Evolutionary conservation across 2,113 vertebrate genomes (phyloP).

Genomic region (Chloebia gouldiae): DNA sequence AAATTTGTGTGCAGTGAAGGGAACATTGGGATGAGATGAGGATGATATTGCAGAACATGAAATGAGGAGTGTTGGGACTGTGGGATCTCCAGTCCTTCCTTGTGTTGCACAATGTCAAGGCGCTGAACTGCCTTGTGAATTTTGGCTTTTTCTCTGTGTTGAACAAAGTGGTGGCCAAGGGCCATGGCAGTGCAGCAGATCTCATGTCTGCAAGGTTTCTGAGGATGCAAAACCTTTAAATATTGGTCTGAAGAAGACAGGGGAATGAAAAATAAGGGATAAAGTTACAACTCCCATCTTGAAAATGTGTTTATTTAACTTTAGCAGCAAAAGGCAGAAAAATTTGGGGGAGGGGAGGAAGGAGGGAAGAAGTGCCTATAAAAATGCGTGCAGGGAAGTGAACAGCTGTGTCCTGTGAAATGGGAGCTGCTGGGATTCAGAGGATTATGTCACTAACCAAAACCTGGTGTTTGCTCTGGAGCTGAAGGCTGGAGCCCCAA

Average conservation of each 20-base stretch:
- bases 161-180: background rate
- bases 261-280: background rate
- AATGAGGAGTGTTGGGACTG: background rate
- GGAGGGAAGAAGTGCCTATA: background rate
- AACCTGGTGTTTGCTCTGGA: background rate
- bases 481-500: background rate
- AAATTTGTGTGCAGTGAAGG: background rate
- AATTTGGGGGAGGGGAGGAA: background rate
- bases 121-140: background rate
- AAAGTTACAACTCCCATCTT: background rate
- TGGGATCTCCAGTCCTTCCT: background rate
- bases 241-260: background rate
- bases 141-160: background rate
- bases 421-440: constrained; percentile 3
- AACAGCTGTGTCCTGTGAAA: constrained; percentile 19
- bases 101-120: background rate
- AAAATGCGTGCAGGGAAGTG: background rate
- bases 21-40: background rate
- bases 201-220: background rate
- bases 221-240: background rate
- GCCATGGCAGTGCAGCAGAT: background rate
- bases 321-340: background rate
- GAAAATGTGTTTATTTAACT: background rate
- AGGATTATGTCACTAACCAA: background rate
- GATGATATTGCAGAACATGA: background rate